Conservation (phyloP, 1,140 invertebrate species). For the Drosophila elegans region DNA sequence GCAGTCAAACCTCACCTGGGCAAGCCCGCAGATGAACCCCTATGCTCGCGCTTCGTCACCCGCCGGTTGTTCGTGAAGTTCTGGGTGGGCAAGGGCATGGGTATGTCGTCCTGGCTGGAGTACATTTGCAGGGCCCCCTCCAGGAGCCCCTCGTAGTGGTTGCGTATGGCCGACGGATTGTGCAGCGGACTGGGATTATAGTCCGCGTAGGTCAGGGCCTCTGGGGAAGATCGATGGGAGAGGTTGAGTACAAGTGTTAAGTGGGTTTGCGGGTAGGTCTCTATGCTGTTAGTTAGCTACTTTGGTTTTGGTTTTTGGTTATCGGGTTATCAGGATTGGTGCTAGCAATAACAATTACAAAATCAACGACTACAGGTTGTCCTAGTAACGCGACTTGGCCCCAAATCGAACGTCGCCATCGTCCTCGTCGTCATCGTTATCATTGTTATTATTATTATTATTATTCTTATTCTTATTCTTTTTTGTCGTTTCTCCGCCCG, state of each 20-base stretch:
- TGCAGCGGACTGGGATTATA: slow-evolving; percentile 78
- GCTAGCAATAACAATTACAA: slow-evolving; percentile 58
- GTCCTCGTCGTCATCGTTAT: slow-evolving; percentile 40
- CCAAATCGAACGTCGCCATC: slow-evolving; percentile 67
- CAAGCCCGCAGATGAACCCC: slow-evolving; percentile 79
- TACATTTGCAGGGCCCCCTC: slow-evolving; percentile 84
- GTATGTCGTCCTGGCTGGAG: slow-evolving; percentile 79
- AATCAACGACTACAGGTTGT: slow-evolving; percentile 67
- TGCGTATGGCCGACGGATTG: slow-evolving; percentile 81
- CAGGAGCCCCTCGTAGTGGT: slow-evolving; percentile 81
- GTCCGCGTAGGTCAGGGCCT: slow-evolving; percentile 67
- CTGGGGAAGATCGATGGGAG: slow-evolving; percentile 75
- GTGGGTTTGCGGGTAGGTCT: slow-evolving; percentile 5
- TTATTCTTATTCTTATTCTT: not conserved
- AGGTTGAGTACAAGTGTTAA: slow-evolving; percentile 58
- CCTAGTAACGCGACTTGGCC: slow-evolving; percentile 67
- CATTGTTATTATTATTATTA: slow-evolving; percentile 21
- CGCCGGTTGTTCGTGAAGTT: slow-evolving; percentile 77
- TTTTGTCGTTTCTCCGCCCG: slow-evolving; percentile 46
- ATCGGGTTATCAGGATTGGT: slow-evolving; percentile 44
- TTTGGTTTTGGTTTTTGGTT: slow-evolving; percentile 9
- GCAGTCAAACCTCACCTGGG: slow-evolving; percentile 46
- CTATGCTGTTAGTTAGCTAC: slow-evolving; percentile 47
- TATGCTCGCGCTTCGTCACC: slow-evolving; percentile 74
- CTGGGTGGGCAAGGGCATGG: slow-evolving; percentile 73